phyloP scores from a whole-genome alignment of 2,888 invertebrate genomes.

The Leucophenga montana region DNA sequence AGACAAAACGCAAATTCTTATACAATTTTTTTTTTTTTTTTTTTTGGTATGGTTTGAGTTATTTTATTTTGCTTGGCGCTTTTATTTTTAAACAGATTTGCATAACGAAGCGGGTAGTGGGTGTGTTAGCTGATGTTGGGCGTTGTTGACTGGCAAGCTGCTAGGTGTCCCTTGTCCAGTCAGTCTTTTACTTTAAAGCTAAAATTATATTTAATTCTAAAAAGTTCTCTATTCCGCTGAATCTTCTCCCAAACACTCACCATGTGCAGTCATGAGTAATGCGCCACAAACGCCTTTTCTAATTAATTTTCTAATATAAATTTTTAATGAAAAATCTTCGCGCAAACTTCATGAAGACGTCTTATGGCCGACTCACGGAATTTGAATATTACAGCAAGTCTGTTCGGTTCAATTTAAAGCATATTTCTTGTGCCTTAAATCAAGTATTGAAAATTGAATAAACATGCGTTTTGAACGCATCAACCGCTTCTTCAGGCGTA shows the following conservation, averaged over 20 bases:
- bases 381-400: too few species aligned
- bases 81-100: constrained; percentile 50
- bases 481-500: too few species aligned
- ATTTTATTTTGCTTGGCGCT: constrained; percentile 35
- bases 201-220: constrained; percentile 41
- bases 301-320: constrained; percentile 58
- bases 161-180: neutral
- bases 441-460: too few species aligned
- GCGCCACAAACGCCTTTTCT: constrained; percentile 41
- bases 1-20: constrained; percentile 53
- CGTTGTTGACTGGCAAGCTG: constrained; percentile 21
- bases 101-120: constrained; percentile 58
- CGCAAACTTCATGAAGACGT: too few species aligned
- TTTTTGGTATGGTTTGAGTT: constrained; percentile 39
- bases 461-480: too few species aligned
- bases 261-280: constrained; percentile 47
- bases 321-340: constrained; percentile 35
- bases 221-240: constrained; percentile 34
- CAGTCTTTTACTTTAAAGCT: neutral
- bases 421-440: too few species aligned
- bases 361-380: too few species aligned
- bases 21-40: constrained; percentile 50
- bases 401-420: too few species aligned
- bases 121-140: constrained; percentile 37
- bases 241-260: neutral